These are phyloP conservation scores for Schizopygopsis pylzovi DNA, from an alignment of 2,797 vertebrate genomes.

Conservation along the genomic window DNA sequence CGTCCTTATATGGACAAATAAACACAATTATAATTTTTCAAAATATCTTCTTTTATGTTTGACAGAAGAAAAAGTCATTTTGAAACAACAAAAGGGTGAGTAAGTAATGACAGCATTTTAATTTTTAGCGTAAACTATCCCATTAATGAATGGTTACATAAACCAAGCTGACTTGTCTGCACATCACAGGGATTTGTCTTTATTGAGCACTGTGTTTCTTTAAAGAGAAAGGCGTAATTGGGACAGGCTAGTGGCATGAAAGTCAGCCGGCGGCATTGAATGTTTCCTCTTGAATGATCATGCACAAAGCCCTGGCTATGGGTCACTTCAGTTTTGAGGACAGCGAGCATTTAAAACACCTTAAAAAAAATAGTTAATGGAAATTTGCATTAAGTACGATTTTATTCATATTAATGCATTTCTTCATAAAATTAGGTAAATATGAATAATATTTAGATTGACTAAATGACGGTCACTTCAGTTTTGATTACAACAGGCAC, in stretches of 20 bases:
- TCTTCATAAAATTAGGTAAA: neutral
- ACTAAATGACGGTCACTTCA: constrained; percentile 5
- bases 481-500: neutral
- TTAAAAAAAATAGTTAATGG: neutral
- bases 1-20: neutral
- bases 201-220: neutral
- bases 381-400: neutral
- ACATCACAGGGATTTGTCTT: neutral
- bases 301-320: constrained; percentile 38
- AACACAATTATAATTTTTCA: neutral
- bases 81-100: neutral
- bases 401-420: neutral
- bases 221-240: constrained; percentile 34
- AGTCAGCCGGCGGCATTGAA: constrained; percentile 20
- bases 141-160: neutral
- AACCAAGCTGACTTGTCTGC: neutral
- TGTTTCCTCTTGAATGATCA: constrained; percentile 43
- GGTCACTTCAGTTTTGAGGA: constrained; percentile 33
- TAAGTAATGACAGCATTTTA: neutral
- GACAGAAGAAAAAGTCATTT: neutral
- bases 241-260: constrained; percentile 38
- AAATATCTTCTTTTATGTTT: neutral
- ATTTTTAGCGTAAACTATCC: neutral
- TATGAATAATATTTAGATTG: neutral
- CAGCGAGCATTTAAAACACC: neutral